Conservation (phyloP, 1,140 invertebrate species). For the Notospermus geniculatus region DNA sequence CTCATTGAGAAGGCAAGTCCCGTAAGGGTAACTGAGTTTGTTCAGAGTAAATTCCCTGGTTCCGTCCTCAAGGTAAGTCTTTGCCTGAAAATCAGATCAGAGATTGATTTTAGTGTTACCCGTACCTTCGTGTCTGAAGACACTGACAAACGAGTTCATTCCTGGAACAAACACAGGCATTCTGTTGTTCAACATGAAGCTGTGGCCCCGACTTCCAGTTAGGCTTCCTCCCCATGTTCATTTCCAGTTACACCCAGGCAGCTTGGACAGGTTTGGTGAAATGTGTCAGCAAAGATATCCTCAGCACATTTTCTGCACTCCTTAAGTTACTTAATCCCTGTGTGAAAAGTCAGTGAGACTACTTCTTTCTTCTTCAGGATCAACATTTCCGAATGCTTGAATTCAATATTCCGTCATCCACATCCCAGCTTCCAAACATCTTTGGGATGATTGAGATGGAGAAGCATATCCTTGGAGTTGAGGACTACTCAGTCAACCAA, state of each 20-base stretch:
- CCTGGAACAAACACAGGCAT: background rate
- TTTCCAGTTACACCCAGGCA: no score
- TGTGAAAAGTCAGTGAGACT: no score
- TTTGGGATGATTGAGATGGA: constrained; percentile 41
- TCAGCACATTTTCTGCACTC: no score
- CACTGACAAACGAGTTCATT: no score
- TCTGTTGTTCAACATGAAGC: background rate
- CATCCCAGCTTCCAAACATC: constrained; percentile 32
- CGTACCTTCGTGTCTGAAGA: no score
- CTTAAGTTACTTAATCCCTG: no score
- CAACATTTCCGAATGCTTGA: constrained; percentile 70
- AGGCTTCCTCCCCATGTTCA: no score
- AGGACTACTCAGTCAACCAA: constrained; percentile 58
- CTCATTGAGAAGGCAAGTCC: constrained; percentile 12
- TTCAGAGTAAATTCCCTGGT: constrained; percentile 42
- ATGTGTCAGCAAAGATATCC: no score
- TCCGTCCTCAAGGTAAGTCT: constrained; percentile 56
- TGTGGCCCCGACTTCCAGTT: no score
- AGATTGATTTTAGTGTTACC: background rate
- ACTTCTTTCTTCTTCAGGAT: constrained; percentile 56
- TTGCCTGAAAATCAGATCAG: background rate
- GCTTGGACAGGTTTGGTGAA: no score
- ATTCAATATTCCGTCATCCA: constrained; percentile 60
- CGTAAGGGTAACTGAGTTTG: constrained; percentile 27
- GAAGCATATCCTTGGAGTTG: constrained; percentile 38